A percentile compares a stretch with the other conserved stretches of the same genome.
Evolutionary conservation across 2,797 vertebrate genomes (phyloP).

Genomic region (Clamator glandarius): DNA sequence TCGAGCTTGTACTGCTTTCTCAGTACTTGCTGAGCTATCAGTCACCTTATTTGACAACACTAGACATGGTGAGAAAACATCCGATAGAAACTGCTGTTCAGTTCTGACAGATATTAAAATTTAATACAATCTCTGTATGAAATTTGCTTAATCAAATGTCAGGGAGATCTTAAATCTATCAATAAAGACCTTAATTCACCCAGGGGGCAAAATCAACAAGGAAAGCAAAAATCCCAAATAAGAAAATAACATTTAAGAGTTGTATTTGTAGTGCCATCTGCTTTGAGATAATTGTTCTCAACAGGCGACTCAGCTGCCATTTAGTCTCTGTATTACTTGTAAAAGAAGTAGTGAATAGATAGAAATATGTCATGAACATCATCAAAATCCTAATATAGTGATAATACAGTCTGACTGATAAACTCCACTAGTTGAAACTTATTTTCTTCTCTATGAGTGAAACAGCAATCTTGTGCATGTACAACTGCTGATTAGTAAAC

Average conservation of each 20-base stretch:
- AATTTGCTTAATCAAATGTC: conserved; percentile 69
- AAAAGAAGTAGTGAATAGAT: neutral
- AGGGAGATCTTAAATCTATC: conserved; percentile 55
- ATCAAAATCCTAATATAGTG: neutral
- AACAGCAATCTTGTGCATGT: neutral
- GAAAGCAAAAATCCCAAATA: conserved; percentile 21
- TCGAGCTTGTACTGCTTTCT: neutral
- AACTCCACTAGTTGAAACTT: neutral
- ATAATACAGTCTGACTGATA: neutral
- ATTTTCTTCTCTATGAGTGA: neutral
- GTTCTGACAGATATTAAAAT: conserved; percentile 57
- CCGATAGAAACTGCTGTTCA: neutral
- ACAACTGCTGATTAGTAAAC: neutral
- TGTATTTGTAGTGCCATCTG: conserved; percentile 47
- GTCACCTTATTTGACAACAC: neutral
- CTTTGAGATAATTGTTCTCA: conserved; percentile 67
- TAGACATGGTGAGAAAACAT: conserved; percentile 16
- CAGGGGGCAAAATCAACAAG: conserved; percentile 52
- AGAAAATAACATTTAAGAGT: conserved; percentile 17
- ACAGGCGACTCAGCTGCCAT: conserved; percentile 29
- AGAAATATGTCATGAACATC: neutral
- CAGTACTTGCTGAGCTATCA: neutral
- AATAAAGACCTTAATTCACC: conserved; percentile 57
- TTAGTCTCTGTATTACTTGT: conserved; percentile 38
- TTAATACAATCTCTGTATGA: conserved; percentile 39